A percentile compares a stretch with the other conserved stretches of the same genome.
Conservation (phyloP, 2,888 invertebrate genomes). For the Drosophila stalkeri region DNA sequence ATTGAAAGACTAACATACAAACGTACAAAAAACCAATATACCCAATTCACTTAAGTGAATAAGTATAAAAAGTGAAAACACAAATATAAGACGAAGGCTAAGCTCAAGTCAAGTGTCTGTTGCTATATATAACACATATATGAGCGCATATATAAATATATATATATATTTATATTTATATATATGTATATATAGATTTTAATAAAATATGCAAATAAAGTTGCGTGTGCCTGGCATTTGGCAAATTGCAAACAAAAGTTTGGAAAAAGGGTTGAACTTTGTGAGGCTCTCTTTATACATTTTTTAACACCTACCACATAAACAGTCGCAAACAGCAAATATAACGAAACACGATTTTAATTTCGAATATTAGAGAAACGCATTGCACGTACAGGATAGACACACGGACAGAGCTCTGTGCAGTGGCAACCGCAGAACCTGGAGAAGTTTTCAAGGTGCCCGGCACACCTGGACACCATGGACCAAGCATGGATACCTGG, state of each 20-base stretch:
- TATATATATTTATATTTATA: conserved; percentile 5
- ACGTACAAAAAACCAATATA: neutral
- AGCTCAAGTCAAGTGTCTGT: conserved; percentile 65
- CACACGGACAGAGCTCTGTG: neutral
- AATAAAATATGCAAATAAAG: conserved; percentile 78
- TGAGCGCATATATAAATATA: conserved; percentile 1
- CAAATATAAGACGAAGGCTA: conserved; percentile 37
- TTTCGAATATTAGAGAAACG: conserved; percentile 50
- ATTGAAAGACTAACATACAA: no score
- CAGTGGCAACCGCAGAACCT: neutral
- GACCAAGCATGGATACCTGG: neutral
- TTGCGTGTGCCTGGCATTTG: conserved; percentile 54
- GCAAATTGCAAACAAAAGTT: conserved; percentile 65
- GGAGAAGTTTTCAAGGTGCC: conserved; percentile 33
- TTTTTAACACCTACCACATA: conserved; percentile 50
- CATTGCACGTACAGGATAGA: neutral
- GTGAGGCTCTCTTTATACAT: conserved; percentile 43
- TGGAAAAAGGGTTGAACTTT: conserved; percentile 59
- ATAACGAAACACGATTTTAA: conserved; percentile 50
- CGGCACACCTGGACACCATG: conserved; percentile 20
- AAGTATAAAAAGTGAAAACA: conserved; percentile 2
- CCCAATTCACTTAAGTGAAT: neutral
- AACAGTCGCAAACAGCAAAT: conserved; percentile 31
- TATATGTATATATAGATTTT: conserved; percentile 37
- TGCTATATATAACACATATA: conserved; percentile 33